A percentile compares a stretch with the other conserved stretches of the same genome.
phyloP scores from a whole-genome alignment of 2,113 vertebrate species.

The Toxostoma redivivum region DNA sequence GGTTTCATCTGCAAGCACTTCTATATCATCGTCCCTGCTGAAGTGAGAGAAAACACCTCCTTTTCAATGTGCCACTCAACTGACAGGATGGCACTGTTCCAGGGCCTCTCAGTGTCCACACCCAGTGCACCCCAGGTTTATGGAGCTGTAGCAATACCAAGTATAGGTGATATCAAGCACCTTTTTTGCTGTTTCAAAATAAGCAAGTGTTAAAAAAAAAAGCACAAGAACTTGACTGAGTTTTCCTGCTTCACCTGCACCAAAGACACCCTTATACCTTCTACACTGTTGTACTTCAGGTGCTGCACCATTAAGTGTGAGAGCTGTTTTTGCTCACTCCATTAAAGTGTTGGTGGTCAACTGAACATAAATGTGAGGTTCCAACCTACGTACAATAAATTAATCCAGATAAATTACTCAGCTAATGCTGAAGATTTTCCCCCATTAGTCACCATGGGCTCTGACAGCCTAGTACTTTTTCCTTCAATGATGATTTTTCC shows the following conservation, averaged over 20 bases:
- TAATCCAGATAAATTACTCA: not conserved
- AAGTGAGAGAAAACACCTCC: not conserved
- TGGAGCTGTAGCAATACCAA: not conserved
- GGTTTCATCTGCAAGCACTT: slow-evolving; percentile 88
- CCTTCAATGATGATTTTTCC: not conserved
- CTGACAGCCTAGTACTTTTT: not conserved
- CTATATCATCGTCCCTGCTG: slow-evolving; percentile 94
- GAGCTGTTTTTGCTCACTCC: not conserved
- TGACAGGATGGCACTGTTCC: too few relatives aligned
- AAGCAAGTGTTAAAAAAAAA: not conserved
- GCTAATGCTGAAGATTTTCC: not conserved
- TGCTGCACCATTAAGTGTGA: not conserved
- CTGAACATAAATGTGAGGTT: not conserved
- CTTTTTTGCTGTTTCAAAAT: not conserved
- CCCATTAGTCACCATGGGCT: not conserved
- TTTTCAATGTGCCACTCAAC: not conserved
- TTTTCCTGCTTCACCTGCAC: not conserved
- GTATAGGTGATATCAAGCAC: not conserved
- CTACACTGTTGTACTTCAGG: not conserved
- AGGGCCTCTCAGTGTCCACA: fast-evolving
- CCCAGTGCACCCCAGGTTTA: not conserved
- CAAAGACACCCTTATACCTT: not conserved
- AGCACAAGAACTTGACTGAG: not conserved
- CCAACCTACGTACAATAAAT: not conserved
- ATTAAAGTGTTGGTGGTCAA: fast-evolving